Evolutionary conservation across 2,113 vertebrate genomes (phyloP), one percentile per base, ranked within the genome.

Genomic region (Catharus fuscescens): DNA sequence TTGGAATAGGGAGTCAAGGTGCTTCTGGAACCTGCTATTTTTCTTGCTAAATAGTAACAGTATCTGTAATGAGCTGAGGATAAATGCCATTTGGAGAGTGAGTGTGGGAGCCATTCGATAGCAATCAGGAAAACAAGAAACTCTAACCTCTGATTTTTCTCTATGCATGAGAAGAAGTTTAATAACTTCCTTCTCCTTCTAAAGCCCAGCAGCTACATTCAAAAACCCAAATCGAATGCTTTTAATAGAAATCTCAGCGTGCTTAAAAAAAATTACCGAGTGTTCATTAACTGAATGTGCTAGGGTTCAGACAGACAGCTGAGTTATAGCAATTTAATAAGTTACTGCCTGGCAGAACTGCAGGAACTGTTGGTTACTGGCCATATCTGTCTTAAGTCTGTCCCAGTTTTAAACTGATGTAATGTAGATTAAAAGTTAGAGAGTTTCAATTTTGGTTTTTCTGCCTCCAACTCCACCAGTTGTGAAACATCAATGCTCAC

Each of bases 171-270:
- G 50, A 80, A 85, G 53, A 86, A 67, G 52, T 59, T 60, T 66
- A 94, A 77, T 44, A 70, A 70, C 52, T 94, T 86, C 67, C 52
- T 73, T 16, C 23, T 83, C 57, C 61, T 86, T 80, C 54, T 52
- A 77, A 93, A 94, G 91, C 80, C 82, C 91, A 84, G 94, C 54
- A 97, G 95, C 86, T 14, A 0, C 9, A 4, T 88, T 92, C 38
- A 90, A 86, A 94, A 94, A 38, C 42, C 24, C 48, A 74, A 36
- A 94, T 36, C 0, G 1, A 85, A 84, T 94, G 82, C 86, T 92
- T 93, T 92, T 83, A 93, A 92, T 86, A 88, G 91, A 95, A 88
- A 70, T 86, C 94, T 92, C 91, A 92, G 94, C 67, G 25, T 88
- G 91, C 64, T 64, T 94, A 90, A 88, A 92, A 86, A 91, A 93